phyloP scores from a whole-genome alignment of 2,888 invertebrate species.

The Noctua comes region DNA sequence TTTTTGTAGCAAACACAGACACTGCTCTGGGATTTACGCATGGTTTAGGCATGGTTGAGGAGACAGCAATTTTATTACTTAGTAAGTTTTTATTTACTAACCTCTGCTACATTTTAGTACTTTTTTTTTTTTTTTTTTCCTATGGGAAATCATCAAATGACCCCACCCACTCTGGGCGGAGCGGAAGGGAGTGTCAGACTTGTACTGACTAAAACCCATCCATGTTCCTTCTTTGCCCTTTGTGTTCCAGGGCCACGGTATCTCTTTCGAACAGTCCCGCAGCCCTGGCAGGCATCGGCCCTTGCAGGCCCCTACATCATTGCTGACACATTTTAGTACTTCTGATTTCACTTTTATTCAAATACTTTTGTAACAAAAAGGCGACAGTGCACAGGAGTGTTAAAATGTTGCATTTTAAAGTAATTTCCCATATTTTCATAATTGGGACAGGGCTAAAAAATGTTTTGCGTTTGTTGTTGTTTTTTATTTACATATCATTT shows the following conservation, averaged over 20 bases:
- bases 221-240: no score
- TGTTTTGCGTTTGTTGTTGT: not conserved
- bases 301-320: no score
- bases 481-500: not conserved
- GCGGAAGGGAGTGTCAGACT: no score
- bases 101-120: constrained; percentile 30
- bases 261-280: no score
- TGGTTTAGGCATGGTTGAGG: constrained; percentile 31
- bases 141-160: no score
- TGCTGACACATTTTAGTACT: constrained; percentile 16
- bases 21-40: not conserved
- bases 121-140: no score
- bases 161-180: no score
- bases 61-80: constrained; percentile 40
- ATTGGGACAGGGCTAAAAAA: not conserved
- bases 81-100: constrained; percentile 48
- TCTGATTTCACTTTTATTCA: not conserved
- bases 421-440: not conserved
- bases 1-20: constrained; percentile 20
- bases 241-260: no score
- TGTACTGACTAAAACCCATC: no score
- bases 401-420: constrained; percentile 8
- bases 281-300: no score
- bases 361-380: not conserved
- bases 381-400: constrained; percentile 2